Evolutionary conservation across 2,888 invertebrate genomes (phyloP).

Genomic region (Cheilosia soror): DNA sequence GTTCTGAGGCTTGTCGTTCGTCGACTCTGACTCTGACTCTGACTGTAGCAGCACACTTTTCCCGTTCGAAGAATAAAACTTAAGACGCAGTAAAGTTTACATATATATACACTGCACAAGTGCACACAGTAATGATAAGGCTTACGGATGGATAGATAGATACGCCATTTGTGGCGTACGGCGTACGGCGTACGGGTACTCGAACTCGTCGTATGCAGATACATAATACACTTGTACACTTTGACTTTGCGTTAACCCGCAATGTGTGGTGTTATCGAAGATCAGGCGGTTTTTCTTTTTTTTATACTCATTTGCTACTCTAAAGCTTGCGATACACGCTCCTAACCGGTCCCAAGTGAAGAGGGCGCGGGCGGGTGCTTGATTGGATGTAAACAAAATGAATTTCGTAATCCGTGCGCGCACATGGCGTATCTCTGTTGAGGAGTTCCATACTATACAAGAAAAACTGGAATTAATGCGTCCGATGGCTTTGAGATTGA

Average conservation of each 20-base stretch:
- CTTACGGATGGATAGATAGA: constrained; percentile 41
- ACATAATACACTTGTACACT: constrained; percentile 72
- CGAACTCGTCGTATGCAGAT: constrained; percentile 58
- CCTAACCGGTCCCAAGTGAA: constrained; percentile 37
- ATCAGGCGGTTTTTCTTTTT: constrained; percentile 32
- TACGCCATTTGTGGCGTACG: background rate
- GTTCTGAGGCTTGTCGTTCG: constrained; percentile 8
- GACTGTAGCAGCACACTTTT: constrained; percentile 27
- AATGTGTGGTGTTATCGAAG: constrained; percentile 68
- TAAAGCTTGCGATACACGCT: constrained; percentile 37
- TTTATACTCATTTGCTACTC: constrained; percentile 2
- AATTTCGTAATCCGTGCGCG: constrained; percentile 66
- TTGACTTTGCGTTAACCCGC: constrained; percentile 70
- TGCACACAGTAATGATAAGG: constrained; percentile 60
- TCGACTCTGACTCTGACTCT: constrained; percentile 4
- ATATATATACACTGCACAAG: constrained; percentile 47
- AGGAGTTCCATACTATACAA: background rate
- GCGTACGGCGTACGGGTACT: too few species aligned
- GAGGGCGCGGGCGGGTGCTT: constrained; percentile 5
- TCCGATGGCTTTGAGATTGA: constrained; percentile 30
- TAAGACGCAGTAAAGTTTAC: constrained; percentile 71
- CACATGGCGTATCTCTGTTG: constrained; percentile 45
- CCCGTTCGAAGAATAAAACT: constrained; percentile 68
- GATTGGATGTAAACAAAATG: constrained; percentile 68
- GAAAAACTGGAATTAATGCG: constrained; percentile 30